A percentile compares a stretch with the other conserved stretches of the same genome.
Conservation (phyloP, 2,888 invertebrate species). For the Anagyrus pseudococci region DNA sequence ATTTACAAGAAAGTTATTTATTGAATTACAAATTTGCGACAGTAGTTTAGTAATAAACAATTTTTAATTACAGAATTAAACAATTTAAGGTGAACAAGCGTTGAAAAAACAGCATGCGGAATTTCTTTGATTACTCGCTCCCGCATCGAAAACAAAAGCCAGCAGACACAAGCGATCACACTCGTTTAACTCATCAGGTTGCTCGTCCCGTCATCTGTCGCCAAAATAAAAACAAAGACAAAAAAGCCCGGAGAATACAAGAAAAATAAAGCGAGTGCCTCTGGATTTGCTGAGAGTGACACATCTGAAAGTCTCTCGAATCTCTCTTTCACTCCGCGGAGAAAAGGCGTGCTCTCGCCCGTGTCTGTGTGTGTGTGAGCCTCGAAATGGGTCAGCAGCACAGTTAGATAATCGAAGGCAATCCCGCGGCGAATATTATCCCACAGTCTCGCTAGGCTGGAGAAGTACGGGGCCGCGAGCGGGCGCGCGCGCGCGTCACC, state of each 20-base stretch:
- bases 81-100: too few relatives aligned
- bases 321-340: background rate
- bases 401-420: conserved; percentile 37
- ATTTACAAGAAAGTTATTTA: too few relatives aligned
- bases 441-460: conserved; percentile 25
- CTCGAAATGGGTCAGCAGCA: conserved; percentile 35
- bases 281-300: background rate
- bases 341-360: background rate
- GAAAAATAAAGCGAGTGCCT: background rate
- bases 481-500: background rate
- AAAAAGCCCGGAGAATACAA: background rate
- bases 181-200: too few relatives aligned
- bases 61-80: too few relatives aligned
- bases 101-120: too few relatives aligned
- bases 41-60: too few relatives aligned
- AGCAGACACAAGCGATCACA: too few relatives aligned
- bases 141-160: background rate
- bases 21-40: too few relatives aligned
- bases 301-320: background rate
- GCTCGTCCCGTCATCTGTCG: too few relatives aligned
- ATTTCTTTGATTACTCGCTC: too few relatives aligned
- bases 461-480: too few relatives aligned
- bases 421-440: conserved; percentile 35
- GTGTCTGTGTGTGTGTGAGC: too few relatives aligned
- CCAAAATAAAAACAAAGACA: background rate